Base-by-base conservation (phyloP, 2,113 vertebrate genomes). In the Chlamydotis undulata region DNA sequence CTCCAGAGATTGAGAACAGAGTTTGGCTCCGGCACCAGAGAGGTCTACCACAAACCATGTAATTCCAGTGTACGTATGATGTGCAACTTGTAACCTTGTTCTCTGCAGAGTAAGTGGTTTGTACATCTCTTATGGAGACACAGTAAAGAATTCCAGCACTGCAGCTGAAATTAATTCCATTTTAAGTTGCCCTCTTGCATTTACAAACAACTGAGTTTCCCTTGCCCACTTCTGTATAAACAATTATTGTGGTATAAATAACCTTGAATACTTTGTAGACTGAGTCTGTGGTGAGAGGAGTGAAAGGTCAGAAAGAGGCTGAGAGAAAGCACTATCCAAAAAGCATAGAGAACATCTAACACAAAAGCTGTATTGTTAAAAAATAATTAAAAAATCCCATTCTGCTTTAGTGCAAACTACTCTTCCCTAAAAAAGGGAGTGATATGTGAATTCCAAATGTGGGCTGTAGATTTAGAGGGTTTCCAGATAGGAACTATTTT, bases 1-100 rank as follows among this genome's bases (percentile, higher is more conserved):
- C 73, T 97, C 53, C 0, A 2, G 95, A 92, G 85, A 90, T 0
- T 69, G 71, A 82, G 80, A 93, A 56, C 53, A 87, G 76, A 93
- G 45, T 87, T 91, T 93, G 87, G 45, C 75, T 80, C 53, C 88
- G 55, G 56, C 67, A 89, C 59, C 53, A 57, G 60, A 92, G 63
- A 91, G 60, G 61, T 93, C 83, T 86, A 96, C 93, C 93, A 81
- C 94, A 97, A 93, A 80, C 88, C 87, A 87, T 93, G 71, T 87
- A 94, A 95, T 94, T 93, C 77, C 93, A 89, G 59, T 43, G 47
- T 88, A 55, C 50, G 76, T 77, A 86, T 60, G 81, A 88, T 83
- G 87, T 93, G 70, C 6, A 9, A 83, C 87, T 94, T 95, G 87
- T 94, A 95, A 86, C 89, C 69, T 87, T 94, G 88, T 93, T 94